These are phyloP conservation scores for Polyploca ridens DNA, from an alignment of 2,888 invertebrate species.

Conservation along the genomic window DNA sequence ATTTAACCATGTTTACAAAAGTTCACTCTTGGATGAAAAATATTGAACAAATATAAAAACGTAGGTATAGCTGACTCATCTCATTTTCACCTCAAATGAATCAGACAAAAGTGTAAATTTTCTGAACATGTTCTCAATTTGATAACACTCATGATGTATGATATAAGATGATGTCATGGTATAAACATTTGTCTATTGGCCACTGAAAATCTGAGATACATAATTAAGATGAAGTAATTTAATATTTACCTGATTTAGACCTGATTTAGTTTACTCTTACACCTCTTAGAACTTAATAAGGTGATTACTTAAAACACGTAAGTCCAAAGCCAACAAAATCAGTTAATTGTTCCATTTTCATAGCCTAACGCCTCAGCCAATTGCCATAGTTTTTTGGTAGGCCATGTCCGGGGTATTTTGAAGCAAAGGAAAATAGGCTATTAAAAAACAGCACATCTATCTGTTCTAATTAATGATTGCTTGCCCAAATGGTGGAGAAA, in stretches of 20 bases:
- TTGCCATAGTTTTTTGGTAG: no score
- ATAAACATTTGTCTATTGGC: neutral
- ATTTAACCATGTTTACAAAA: neutral
- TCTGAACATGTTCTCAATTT: neutral
- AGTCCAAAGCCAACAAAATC: no score
- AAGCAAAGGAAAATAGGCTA: no score
- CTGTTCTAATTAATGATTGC: no score
- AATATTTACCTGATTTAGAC: no score
- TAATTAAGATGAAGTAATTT: neutral
- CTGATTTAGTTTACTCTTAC: neutral
- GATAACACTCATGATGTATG: neutral
- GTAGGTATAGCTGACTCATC: neutral
- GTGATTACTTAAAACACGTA: no score
- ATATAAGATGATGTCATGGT: neutral
- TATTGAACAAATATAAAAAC: neutral
- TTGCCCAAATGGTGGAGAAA: no score
- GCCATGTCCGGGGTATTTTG: no score
- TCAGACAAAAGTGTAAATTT: neutral
- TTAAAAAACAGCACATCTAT: no score
- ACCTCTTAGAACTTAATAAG: neutral
- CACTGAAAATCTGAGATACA: neutral
- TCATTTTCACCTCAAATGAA: neutral
- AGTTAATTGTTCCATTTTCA: no score
- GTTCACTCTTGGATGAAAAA: neutral
- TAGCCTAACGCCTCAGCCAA: no score